Base-by-base conservation (phyloP, 2,113 vertebrate genomes). In the Petromus typicus region DNA sequence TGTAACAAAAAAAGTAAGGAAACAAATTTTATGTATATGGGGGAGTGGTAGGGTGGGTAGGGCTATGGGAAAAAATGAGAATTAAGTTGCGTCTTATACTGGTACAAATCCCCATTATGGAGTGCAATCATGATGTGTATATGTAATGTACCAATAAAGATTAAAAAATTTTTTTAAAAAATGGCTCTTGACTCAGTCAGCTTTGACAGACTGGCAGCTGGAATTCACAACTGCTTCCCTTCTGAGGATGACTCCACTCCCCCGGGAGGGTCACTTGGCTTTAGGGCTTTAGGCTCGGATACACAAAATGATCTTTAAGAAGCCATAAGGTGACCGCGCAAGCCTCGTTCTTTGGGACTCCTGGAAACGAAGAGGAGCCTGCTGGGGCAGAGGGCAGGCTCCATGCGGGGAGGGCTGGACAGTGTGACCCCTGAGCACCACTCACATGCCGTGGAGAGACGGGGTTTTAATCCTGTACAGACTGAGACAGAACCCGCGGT, bases 121-220 rank as follows among this genome's bases (percentile, higher is more conserved):
- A n/a, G n/a, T n/a, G n/a, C n/a, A n/a, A n/a, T n/a, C n/a, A n/a
- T n/a, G n/a, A n/a, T n/a, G n/a, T n/a, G n/a, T n/a, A n/a, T n/a
- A n/a, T n/a, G n/a, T n/a, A n/a, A n/a, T n/a, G n/a, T n/a, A n/a
- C n/a, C n/a, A n/a, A n/a, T n/a, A n/a, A n/a, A n/a, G n/a, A n/a
- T n/a, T n/a, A n/a, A n/a, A n/a, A n/a, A n/a, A n/a, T n/a, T n/a
- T n/a, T n/a, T n/a, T n/a, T n/a, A 51, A 66, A 27, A 56, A 92
- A 59, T 12, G 11, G 0, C 8, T 78, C 34, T n/a, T 67, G 76
- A 71, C 32, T 34, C 0, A 0, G 1, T 51, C 40, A 37, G 11
- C 34, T 85, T 78, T 92, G 37, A 17, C 25, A 7, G 51, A 30
- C 17, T 45, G 51, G 30, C 40, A 8, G 4, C 64, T 20, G 43